Evolutionary conservation across 1,140 invertebrate species (phyloP), one percentile per base, ranked within the genome.

Genomic region (Leptinotarsa texana): DNA sequence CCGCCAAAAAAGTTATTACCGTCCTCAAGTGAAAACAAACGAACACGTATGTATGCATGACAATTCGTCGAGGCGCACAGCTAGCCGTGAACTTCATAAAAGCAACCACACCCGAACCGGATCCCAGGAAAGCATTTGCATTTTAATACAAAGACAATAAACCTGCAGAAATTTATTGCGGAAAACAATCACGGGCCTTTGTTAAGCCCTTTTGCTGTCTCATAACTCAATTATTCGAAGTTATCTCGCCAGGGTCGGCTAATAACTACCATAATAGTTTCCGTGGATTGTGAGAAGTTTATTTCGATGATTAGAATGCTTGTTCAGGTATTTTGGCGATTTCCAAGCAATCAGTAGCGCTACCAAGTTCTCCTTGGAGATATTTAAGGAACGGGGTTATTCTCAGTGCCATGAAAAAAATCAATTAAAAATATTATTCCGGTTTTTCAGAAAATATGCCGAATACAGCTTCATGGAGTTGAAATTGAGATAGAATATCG

Each of bases 121-220:
- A 57, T 57, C n/a, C 51, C 15, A 57, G 51, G 13, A 15, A 18
- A 57, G 51, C 51, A 57, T 57, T 57, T 57, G 51, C 51, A 57
- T 57, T 57, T 57, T 57, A 57, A 57, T 57, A 57, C 51, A 57
- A 57, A 57, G 51, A 57, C 51, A 57, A 57, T 57, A 57, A 57
- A 57, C 51, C 51, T 57, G 51, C 51, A 57, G 51, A 57, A 57
- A 57, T 57, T 57, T 57, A 57, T 57, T 57, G 51, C 51, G 51
- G 51, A 57, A 57, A 57, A 57, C 51, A 57, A 57, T 57, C 51
- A 57, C 51, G n/a, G 4, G 15, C 51, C 51, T 57, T 57, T 18
- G 51, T 57, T 57, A 57, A 57, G 51, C 51, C 51, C 51, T 57
- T 57, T 57, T 18, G 51, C 51, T 57, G 51, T 57, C 51, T 17